Conservation (phyloP, 2,797 vertebrate species). For the Paramormyrops hopkinsi region DNA sequence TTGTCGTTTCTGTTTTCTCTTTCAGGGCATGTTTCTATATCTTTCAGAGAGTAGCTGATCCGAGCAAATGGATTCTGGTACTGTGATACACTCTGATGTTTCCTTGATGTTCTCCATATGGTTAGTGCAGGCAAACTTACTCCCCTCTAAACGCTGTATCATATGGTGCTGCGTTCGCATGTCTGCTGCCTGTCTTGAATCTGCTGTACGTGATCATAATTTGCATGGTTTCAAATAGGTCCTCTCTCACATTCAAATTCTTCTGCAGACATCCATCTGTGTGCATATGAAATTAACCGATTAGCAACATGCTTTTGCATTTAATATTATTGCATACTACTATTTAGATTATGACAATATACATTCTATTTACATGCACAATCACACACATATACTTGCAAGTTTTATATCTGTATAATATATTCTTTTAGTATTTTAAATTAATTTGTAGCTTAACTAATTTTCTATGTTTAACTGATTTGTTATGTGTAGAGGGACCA, state of each 20-base stretch:
- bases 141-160: background rate
- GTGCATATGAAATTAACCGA: background rate
- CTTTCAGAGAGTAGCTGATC: background rate
- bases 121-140: background rate
- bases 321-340: background rate
- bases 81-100: background rate
- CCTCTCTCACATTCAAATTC: background rate
- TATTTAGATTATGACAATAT: background rate
- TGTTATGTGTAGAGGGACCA: background rate
- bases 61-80: background rate
- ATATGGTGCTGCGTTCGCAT: background rate
- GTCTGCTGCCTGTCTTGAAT: background rate
- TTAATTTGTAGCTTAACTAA: background rate
- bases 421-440: background rate
- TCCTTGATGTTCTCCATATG: background rate
- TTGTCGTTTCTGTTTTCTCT: background rate
- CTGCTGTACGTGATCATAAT: background rate
- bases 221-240: background rate
- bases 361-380: background rate
- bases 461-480: background rate
- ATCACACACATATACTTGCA: background rate
- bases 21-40: background rate
- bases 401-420: background rate
- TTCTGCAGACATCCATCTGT: background rate
- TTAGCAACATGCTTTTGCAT: background rate